A percentile compares a stretch with the other conserved stretches of the same genome.
phyloP scores from a whole-genome alignment of 1,140 invertebrate genomes.

The Formica selysi region DNA sequence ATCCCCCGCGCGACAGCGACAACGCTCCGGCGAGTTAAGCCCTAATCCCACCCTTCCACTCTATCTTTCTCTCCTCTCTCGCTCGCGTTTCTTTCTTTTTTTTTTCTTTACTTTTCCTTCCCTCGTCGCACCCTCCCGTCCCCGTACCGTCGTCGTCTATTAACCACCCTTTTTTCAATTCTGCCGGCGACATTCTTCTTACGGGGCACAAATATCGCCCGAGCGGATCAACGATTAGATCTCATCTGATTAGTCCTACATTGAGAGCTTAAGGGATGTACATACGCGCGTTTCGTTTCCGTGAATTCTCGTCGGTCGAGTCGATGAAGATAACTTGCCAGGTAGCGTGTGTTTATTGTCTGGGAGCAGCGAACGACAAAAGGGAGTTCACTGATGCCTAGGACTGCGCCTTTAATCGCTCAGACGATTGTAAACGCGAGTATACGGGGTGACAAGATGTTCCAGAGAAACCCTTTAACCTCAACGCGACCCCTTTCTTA shows the following conservation, averaged over 20 bases:
- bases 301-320: slow-evolving; percentile 23
- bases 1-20: slow-evolving; percentile 53
- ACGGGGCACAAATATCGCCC: slow-evolving; percentile 66
- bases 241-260: slow-evolving; percentile 72
- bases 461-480: background rate
- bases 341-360: slow-evolving; percentile 56
- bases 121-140: background rate
- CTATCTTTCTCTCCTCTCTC: slow-evolving; percentile 23
- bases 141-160: slow-evolving; percentile 16
- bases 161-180: slow-evolving; percentile 66
- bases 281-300: slow-evolving; percentile 53
- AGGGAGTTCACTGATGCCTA: slow-evolving; percentile 13
- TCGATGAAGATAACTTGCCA: slow-evolving; percentile 58
- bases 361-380: background rate
- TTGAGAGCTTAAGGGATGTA: slow-evolving; percentile 62
- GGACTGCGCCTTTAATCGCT: slow-evolving; percentile 45
- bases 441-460: slow-evolving; percentile 29
- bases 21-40: slow-evolving; percentile 71
- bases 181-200: slow-evolving; percentile 67
- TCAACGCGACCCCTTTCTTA: slow-evolving; percentile 11
- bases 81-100: slow-evolving; percentile 26
- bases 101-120: background rate
- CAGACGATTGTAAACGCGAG: slow-evolving; percentile 14
- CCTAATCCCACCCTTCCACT: slow-evolving; percentile 57
- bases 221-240: slow-evolving; percentile 72